Evolutionary conservation across 2,797 vertebrate species (phyloP), one percentile per base, ranked within the genome.

Genomic region (Ammospiza maritima): DNA sequence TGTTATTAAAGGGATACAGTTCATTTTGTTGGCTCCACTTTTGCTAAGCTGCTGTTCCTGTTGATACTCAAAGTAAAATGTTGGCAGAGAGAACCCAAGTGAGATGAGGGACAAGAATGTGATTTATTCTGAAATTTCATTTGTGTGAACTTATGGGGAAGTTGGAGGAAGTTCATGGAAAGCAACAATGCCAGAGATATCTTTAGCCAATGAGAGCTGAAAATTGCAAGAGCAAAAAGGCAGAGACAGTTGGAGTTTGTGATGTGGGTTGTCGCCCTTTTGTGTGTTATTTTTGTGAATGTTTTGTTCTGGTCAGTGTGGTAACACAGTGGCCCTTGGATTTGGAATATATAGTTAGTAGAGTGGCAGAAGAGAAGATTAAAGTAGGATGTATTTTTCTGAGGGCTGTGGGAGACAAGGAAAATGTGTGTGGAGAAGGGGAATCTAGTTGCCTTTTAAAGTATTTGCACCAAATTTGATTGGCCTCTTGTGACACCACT

Each of bases 261-360:
- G 91, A 93, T 93, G 94, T 95, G 94, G 94, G 50, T 87, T 86
- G 66, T 90, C 53, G 73, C 64, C 67, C 67, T 93, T 92, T 70
- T 79, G 66, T 71, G 56, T 91, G 83, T 90, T 93, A 66, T 82
- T 96, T 94, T 86, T 90, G 74, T 57, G 64, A 88, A 26, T 91
- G 87, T 91, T 93, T 78, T 94, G 79, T 92, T 94, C 90, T 93
- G 92, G 92, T 89, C 88, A 96, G 14, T 2, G 87, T 85, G 88
- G 82, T 93, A 86, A 94, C 88, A 40, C 30, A 72, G 62, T 76
- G 77, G 69, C 77, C 80, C 71, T 91, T 91, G 83, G 74, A 30
- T 89, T 79, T 77, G 57, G 48, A 94, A 30, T 82, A 66, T 58
- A 47, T 80, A 90, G 80, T 90, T 87, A 90, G 94, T 18, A 84